Evolutionary conservation across 2,113 vertebrate genomes (phyloP).

Genomic region (Diphyllodes magnificus): DNA sequence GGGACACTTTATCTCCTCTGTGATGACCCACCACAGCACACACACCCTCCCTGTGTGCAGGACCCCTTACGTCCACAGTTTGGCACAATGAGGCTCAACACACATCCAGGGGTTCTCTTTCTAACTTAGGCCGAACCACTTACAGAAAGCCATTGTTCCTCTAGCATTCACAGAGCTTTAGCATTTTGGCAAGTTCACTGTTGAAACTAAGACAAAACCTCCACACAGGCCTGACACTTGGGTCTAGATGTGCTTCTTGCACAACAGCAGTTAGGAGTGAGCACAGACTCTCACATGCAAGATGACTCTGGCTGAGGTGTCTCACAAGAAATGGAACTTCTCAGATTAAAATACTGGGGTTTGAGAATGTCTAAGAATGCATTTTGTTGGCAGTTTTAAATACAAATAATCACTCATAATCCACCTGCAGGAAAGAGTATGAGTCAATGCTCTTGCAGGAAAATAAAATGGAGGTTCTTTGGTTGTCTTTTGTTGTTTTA

Average conservation of each 20-base stretch:
- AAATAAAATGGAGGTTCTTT: neutral
- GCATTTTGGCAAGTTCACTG: neutral
- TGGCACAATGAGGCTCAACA: neutral
- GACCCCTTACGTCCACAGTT: neutral
- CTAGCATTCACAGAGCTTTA: neutral
- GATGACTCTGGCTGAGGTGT: neutral
- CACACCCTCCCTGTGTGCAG: fast-evolving
- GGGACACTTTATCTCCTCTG: neutral
- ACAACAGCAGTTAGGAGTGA: neutral
- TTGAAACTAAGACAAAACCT: neutral
- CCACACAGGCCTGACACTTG: neutral
- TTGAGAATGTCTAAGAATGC: neutral
- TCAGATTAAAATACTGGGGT: neutral
- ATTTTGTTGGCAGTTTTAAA: neutral
- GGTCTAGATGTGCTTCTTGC: neutral
- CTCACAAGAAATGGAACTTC: neutral
- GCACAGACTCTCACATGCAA: neutral
- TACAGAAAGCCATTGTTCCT: neutral
- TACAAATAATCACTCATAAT: neutral
- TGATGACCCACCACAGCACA: fast-evolving
- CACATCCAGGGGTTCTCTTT: neutral
- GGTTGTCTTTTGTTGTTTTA: neutral
- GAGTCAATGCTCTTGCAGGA: neutral
- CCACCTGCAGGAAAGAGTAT: neutral
- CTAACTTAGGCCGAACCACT: neutral